Evolutionary conservation across 2,888 invertebrate species (phyloP).

Genomic region (Alitta virens): DNA sequence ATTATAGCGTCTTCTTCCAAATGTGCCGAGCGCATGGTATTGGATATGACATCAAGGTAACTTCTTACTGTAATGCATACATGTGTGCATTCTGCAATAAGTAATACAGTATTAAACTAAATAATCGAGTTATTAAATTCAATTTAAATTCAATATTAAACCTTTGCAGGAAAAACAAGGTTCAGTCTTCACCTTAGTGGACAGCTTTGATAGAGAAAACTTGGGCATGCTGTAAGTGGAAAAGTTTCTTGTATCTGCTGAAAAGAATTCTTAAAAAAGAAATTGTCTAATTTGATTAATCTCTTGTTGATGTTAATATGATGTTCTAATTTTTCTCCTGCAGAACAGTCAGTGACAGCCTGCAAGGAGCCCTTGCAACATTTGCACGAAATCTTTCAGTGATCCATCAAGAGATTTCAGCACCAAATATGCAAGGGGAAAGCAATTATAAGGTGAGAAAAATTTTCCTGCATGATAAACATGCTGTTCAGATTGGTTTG

Average conservation of each 20-base stretch:
- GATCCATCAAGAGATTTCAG: constrained; percentile 56
- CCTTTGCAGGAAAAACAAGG: constrained; percentile 54
- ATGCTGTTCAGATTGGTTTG: neutral
- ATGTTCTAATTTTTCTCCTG: constrained; percentile 8
- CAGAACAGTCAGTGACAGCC: constrained; percentile 52
- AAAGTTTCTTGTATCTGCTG: too few species aligned
- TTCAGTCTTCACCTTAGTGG: constrained; percentile 53
- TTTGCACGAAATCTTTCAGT: constrained; percentile 55
- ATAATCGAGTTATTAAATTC: neutral
- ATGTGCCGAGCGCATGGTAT: constrained; percentile 58
- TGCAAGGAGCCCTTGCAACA: constrained; percentile 51
- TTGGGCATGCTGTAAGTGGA: constrained; percentile 55
- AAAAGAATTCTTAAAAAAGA: too few species aligned
- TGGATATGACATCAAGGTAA: constrained; percentile 56
- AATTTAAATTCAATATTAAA: neutral
- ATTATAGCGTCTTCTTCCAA: constrained; percentile 58
- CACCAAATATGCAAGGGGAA: constrained; percentile 56
- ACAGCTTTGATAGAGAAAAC: constrained; percentile 53
- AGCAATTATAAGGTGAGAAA: constrained; percentile 56
- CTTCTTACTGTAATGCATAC: neutral
- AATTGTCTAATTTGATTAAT: too few species aligned
- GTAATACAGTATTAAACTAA: neutral
- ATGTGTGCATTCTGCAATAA: neutral
- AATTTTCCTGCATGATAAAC: neutral
- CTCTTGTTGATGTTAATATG: too few species aligned